Conservation (phyloP, 2,113 vertebrate species). For the Brachyistius frenatus region DNA sequence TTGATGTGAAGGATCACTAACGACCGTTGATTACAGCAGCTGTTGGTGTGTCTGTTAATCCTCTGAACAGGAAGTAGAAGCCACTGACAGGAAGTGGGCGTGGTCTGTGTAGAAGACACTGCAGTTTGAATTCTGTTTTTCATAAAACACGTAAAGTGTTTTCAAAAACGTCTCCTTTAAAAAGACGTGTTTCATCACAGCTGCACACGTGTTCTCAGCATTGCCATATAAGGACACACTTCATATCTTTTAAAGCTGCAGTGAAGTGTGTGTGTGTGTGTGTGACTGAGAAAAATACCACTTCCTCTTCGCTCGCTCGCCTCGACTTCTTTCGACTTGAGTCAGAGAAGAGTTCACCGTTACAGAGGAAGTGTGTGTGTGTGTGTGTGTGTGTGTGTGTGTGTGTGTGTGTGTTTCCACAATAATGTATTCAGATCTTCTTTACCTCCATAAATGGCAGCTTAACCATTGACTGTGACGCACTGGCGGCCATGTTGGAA, state of each 20-base stretch:
- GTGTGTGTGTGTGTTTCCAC: constrained; percentile 23
- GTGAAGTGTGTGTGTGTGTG: too few relatives aligned
- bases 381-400: constrained; percentile 38
- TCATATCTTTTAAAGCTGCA: not conserved
- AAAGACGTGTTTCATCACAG: not conserved
- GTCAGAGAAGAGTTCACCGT: constrained; percentile 37
- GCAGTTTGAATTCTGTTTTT: not conserved
- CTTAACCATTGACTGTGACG: not conserved
- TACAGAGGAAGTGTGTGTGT: constrained; percentile 25
- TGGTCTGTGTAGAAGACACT: constrained; percentile 1
- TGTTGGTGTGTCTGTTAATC: not conserved
- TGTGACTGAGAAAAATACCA: constrained; percentile 9
- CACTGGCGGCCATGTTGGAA: too few relatives aligned
- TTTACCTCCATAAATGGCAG: constrained; percentile 25
- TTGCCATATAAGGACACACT: constrained; percentile 25
- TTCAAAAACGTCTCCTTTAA: too few relatives aligned
- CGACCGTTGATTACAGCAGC: too few relatives aligned
- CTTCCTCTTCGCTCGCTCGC: constrained; percentile 38
- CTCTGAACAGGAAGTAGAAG: constrained; percentile 30
- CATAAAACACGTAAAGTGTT: not conserved
- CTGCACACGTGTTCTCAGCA: not conserved
- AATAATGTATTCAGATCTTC: not conserved
- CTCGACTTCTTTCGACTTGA: constrained; percentile 36
- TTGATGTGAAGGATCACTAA: too few relatives aligned
- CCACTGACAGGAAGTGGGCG: constrained; percentile 30